These are phyloP conservation scores for Etheostoma perlongum DNA, from an alignment of 2,797 vertebrate species.

Conservation along the genomic window DNA sequence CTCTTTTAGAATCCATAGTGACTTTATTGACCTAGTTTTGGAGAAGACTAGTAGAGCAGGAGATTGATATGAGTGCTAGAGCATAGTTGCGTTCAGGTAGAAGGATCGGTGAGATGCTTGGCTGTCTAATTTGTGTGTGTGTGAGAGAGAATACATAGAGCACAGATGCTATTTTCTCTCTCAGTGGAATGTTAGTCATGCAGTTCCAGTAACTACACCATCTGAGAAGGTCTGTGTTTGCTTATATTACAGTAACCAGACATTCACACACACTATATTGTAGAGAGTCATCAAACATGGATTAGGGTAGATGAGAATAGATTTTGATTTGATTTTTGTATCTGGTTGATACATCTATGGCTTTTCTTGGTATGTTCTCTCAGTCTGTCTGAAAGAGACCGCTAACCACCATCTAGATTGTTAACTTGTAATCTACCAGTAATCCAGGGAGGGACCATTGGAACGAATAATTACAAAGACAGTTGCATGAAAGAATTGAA, in stretches of 20 bases:
- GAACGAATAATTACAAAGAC: background rate
- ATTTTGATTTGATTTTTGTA: background rate
- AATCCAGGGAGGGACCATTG: background rate
- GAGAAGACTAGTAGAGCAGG: background rate
- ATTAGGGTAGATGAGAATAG: constrained; percentile 7
- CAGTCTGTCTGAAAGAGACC: background rate
- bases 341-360: background rate
- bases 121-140: constrained; percentile 25
- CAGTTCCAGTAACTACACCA: constrained; percentile 68
- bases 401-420: background rate
- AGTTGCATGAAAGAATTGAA: background rate
- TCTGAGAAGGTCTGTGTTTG: constrained; percentile 61
- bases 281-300: constrained; percentile 16
- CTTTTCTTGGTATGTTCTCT: constrained; percentile 5
- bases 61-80: constrained; percentile 2
- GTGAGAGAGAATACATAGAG: constrained; percentile 37
- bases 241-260: constrained; percentile 41
- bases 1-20: constrained; percentile 3
- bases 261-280: constrained; percentile 34
- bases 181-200: constrained; percentile 66
- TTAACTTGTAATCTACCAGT: background rate
- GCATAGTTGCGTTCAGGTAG: background rate
- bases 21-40: constrained; percentile 8
- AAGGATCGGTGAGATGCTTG: constrained; percentile 1
- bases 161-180: constrained; percentile 74